Evolutionary conservation across 2,797 vertebrate species (phyloP), one percentile per base, ranked within the genome.

Genomic region (Periparus ater): DNA sequence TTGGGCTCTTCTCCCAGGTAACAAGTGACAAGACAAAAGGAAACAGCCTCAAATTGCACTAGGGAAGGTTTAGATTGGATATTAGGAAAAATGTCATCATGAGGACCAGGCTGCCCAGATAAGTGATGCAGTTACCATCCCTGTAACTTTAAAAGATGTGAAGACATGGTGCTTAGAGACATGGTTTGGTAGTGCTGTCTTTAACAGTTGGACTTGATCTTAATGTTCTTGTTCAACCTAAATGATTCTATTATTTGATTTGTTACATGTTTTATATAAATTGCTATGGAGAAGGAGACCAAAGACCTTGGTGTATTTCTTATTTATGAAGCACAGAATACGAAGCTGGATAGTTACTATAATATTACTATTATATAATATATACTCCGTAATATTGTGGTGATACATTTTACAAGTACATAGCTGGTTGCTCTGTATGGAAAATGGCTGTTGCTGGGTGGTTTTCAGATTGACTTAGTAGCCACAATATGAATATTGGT

Each of bases 351-450:
- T 82, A 57, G 54, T 36, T 53, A 61, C 17, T 73, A 40, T 40
- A 40, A 40, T 13, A 40, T 40, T 40, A 40, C 38, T 40, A 40
- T 40, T 13, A 40, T 40, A 40, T 40, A 40, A 40, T 40, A 40
- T 40, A 40, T 40, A 40, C 38, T 40, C 38, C 27, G 70, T 82
- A 94, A 81, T 76, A 70, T 34, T 73, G 53, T 78, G 76, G 48
- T 88, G 18, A 6, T 29, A 17, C 58, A 36, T 91, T 93, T 94
- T 85, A 61, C 60, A 96, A 90, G 54, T 34, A 79, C 6, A 2
- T 73, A 81, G 13, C 48, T 88, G 58, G 58, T 61, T 96, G 19
- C 26, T 85, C 16, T 89, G 6, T 96, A 72, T 90, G 73, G 77
- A 85, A 95, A 89, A 68, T 29, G 7, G 30, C 32, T 62, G 38